phyloP scores from a whole-genome alignment of 2,888 invertebrate genomes.

The Tetragonisca angustula region DNA sequence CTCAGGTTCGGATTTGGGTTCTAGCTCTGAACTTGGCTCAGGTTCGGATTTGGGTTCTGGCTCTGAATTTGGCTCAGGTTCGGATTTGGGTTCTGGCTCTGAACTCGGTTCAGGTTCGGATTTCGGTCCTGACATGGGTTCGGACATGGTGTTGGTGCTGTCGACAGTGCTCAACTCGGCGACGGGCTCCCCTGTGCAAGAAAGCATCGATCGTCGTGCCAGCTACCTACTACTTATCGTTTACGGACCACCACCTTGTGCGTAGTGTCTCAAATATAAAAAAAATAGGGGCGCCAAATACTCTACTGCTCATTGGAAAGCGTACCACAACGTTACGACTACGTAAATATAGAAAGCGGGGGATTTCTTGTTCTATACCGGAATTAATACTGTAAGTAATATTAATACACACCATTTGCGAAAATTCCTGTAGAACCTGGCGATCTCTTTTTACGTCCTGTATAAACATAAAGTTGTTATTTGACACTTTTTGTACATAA shows the following conservation, averaged over 20 bases:
- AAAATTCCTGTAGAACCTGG: slow-evolving; percentile 50
- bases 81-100: slow-evolving; percentile 78
- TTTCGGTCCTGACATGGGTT: slow-evolving; percentile 81
- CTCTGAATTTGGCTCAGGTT: slow-evolving; percentile 83
- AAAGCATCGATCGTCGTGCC: slow-evolving; percentile 82
- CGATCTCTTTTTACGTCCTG: slow-evolving; percentile 80
- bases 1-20: slow-evolving; percentile 79
- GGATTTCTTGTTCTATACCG: slow-evolving; percentile 12
- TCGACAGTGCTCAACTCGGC: slow-evolving; percentile 80
- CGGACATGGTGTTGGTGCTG: slow-evolving; percentile 79
- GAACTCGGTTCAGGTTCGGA: slow-evolving; percentile 80
- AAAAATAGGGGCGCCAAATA: slow-evolving; percentile 38
- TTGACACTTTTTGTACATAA: not conserved
- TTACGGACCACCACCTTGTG: slow-evolving; percentile 77
- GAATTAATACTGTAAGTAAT: not conserved
- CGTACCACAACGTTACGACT: slow-evolving; percentile 59
- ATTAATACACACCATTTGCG: slow-evolving; percentile 58
- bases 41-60: slow-evolving; percentile 83
- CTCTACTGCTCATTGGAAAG: slow-evolving; percentile 54
- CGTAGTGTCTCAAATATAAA: slow-evolving; percentile 68
- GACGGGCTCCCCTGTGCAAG: slow-evolving; percentile 83
- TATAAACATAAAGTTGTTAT: slow-evolving; percentile 47
- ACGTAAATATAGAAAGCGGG: slow-evolving; percentile 55
- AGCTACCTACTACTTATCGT: slow-evolving; percentile 71
- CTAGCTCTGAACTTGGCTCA: slow-evolving; percentile 78